phyloP scores from a whole-genome alignment of 2,797 vertebrate genomes.

The Premnoplex brunnescens region DNA sequence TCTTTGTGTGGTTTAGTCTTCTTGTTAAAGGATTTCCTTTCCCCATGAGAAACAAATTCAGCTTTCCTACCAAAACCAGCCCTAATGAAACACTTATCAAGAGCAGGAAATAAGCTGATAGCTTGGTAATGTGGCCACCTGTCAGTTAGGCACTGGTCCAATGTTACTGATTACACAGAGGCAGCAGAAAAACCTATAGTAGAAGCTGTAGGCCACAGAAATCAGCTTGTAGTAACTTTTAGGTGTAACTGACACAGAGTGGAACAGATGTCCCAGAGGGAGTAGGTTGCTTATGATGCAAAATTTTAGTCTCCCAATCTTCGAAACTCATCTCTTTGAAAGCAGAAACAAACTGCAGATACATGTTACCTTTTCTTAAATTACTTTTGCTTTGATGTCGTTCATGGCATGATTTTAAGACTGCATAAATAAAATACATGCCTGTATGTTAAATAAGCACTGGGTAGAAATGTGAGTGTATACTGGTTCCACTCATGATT shows the following conservation, averaged over 20 bases:
- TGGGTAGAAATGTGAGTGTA: not conserved
- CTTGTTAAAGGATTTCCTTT: not conserved
- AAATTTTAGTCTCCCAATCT: not conserved
- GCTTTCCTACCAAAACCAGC: not conserved
- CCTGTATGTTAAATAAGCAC: not conserved
- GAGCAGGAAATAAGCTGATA: slow-evolving; percentile 8
- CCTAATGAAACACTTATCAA: slow-evolving; percentile 47
- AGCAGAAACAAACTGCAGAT: not conserved
- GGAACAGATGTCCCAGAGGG: not conserved
- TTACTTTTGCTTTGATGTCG: not conserved
- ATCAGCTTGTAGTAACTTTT: not conserved
- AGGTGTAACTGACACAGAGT: not conserved
- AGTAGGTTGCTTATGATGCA: not conserved
- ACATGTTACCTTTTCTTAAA: not conserved
- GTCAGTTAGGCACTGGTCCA: not conserved
- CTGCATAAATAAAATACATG: not conserved
- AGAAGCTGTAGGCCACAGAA: not conserved
- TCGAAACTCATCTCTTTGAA: not conserved
- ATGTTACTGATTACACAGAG: not conserved
- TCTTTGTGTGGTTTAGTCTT: not conserved
- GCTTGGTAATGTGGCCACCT: slow-evolving; percentile 19
- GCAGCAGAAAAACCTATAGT: not conserved
- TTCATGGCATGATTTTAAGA: not conserved
- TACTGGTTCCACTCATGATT: not conserved
- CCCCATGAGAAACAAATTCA: not conserved